Evolutionary conservation across 2,113 vertebrate species (phyloP).

Genomic region (Psammodynastes pulverulentus): DNA sequence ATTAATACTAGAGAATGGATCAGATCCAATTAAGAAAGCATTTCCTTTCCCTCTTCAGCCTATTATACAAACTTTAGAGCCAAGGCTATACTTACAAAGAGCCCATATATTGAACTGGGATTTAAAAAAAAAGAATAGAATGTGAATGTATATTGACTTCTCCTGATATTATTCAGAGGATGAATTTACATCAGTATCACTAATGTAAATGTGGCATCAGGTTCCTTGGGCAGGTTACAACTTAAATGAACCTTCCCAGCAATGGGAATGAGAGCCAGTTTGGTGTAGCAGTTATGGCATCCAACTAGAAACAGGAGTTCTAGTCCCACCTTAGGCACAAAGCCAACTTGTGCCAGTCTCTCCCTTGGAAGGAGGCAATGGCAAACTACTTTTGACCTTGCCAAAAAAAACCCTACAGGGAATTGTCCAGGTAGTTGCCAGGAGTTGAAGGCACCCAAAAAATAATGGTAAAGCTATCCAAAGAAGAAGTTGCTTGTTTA

Average conservation of each 20-base stretch:
- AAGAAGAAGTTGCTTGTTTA: neutral
- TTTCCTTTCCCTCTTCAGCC: neutral
- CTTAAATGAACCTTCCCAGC: neutral
- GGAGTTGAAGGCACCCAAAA: neutral
- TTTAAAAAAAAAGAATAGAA: neutral
- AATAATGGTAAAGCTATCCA: neutral
- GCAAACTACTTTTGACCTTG: neutral
- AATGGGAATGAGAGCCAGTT: neutral
- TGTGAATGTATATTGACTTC: neutral
- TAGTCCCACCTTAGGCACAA: neutral
- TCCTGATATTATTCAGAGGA: neutral
- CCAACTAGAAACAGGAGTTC: neutral
- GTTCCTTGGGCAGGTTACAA: neutral
- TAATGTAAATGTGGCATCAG: neutral
- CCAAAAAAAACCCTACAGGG: neutral
- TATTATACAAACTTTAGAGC: neutral
- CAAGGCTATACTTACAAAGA: neutral
- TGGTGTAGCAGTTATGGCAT: neutral
- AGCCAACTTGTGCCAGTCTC: neutral
- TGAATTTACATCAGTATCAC: neutral
- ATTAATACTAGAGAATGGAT: neutral
- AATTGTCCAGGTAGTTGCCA: neutral
- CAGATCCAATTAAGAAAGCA: neutral
- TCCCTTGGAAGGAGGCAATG: neutral
- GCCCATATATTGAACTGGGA: neutral